Conservation (phyloP, 2,888 invertebrate genomes). For the Pandemis cinnamomeana region DNA sequence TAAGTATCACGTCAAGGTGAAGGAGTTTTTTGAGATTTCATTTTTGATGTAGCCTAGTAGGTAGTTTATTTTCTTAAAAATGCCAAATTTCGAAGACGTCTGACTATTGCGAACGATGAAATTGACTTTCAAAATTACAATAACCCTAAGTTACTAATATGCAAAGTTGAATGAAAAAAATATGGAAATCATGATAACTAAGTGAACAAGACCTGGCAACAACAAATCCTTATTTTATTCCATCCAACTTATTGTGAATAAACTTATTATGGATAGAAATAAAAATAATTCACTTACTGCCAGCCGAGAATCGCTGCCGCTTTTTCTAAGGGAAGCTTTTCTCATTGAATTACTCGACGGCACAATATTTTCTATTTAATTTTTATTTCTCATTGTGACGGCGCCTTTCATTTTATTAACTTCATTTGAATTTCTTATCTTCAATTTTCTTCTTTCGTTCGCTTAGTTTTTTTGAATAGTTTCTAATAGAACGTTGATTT, state of each 20-base stretch:
- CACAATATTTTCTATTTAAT: constrained; percentile 81
- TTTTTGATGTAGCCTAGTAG: neutral
- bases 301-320: constrained; percentile 57
- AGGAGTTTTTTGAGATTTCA: too few species aligned
- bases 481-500: neutral
- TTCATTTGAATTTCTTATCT: constrained; percentile 64
- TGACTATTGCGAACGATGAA: too few species aligned
- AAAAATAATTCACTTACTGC: constrained; percentile 77
- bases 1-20: neutral
- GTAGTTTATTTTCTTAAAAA: neutral
- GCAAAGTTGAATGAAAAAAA: too few species aligned
- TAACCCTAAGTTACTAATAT: too few species aligned
- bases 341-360: constrained; percentile 74
- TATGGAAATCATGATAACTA: too few species aligned
- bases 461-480: neutral
- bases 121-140: too few species aligned
- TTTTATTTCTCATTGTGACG: constrained; percentile 77
- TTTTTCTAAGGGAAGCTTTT: constrained; percentile 56
- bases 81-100: too few species aligned
- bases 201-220: neutral
- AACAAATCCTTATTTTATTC: constrained; percentile 15
- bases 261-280: constrained; percentile 77
- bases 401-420: constrained; percentile 57
- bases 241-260: constrained; percentile 71
- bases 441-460: constrained; percentile 43